Evolutionary conservation across 2,797 vertebrate species (phyloP).

Genomic region (Eidolon dupreanum): DNA sequence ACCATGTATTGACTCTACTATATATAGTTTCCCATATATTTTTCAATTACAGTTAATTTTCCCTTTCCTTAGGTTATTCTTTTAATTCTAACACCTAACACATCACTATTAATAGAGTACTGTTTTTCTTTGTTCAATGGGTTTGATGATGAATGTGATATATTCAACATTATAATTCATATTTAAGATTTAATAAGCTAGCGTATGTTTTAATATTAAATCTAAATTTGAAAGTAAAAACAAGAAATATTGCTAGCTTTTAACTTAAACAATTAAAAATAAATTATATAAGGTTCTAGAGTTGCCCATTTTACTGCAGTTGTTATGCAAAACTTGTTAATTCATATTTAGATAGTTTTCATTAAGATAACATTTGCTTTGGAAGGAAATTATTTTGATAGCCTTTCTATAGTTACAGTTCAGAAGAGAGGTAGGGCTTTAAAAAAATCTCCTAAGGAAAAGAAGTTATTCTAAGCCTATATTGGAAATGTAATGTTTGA

Average conservation of each 20-base stretch:
- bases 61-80: not conserved
- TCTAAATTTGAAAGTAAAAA: slow-evolving; percentile 19
- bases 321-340: not conserved
- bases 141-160: not conserved
- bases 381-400: not conserved
- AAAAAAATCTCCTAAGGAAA: not conserved
- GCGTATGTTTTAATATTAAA: not conserved
- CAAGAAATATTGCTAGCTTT: not conserved
- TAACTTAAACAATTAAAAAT: not conserved
- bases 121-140: not conserved
- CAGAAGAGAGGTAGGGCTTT: not conserved
- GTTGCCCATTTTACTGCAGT: not conserved
- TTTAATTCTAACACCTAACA: not conserved
- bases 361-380: slow-evolving; percentile 16
- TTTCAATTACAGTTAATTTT: not conserved
- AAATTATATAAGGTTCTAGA: not conserved
- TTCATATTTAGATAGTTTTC: not conserved
- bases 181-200: not conserved
- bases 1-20: not conserved
- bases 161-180: not conserved
- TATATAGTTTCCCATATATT: not conserved
- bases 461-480: not conserved
- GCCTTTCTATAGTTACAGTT: not conserved
- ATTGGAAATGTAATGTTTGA: not conserved
- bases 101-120: not conserved